Conservation (phyloP, 37 sponge, comb jelly and placozoan genomes). For the Mnemiopsis leidyi region DNA sequence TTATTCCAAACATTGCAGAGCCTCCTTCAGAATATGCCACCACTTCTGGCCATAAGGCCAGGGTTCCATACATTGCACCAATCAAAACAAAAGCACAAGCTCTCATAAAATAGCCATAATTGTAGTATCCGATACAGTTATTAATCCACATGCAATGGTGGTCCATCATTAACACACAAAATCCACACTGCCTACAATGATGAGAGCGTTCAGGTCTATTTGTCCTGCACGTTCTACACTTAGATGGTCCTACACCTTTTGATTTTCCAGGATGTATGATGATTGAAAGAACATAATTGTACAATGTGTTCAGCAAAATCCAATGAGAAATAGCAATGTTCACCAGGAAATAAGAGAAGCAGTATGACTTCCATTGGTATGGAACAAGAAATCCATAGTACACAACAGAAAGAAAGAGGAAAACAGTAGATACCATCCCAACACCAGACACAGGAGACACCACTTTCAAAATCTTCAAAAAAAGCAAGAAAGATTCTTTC, state of each 20-base stretch:
- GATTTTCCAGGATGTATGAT: slow-evolving; percentile 49
- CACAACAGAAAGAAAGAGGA: not conserved
- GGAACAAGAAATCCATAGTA: slow-evolving; percentile 46
- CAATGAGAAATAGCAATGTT: not conserved
- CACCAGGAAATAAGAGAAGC: not conserved
- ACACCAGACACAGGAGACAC: slow-evolving; percentile 52
- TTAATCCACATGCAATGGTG: slow-evolving; percentile 62
- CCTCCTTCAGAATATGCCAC: not conserved
- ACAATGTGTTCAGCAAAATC: slow-evolving; percentile 57
- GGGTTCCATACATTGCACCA: slow-evolving; percentile 30
- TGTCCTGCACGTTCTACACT: slow-evolving; percentile 18
- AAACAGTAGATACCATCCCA: slow-evolving; percentile 45
- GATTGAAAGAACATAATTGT: slow-evolving; percentile 51
- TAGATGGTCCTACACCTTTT: slow-evolving; percentile 53
- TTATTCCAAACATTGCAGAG: not conserved
- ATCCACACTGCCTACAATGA: slow-evolving; percentile 19
- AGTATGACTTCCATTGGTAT: slow-evolving; percentile 22
- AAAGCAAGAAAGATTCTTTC: not conserved
- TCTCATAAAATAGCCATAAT: slow-evolving; percentile 47
- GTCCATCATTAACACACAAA: slow-evolving; percentile 52
- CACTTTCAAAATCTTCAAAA: slow-evolving; percentile 3
- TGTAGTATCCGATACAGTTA: slow-evolving; percentile 55
- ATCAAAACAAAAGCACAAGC: not conserved
- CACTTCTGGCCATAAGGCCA: slow-evolving; percentile 21
- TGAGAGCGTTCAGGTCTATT: slow-evolving; percentile 56